Percentiles rank a stretch among this genome's conserved stretches.
Evolutionary conservation across 92 coral and sea anemone genomes (phyloP).

Genomic region (Porites cylindrica): DNA sequence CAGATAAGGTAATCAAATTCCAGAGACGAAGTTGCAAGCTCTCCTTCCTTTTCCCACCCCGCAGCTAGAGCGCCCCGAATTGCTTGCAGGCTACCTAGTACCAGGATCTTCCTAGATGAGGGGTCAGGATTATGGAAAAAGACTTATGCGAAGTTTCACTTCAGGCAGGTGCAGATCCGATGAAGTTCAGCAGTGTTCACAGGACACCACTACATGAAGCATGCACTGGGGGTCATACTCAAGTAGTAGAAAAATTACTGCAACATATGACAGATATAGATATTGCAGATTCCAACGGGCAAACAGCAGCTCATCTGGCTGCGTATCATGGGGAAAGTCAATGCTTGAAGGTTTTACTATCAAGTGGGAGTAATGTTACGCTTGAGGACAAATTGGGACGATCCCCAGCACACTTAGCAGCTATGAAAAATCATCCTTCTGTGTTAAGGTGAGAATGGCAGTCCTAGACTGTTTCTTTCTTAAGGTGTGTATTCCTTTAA

Average conservation of each 20-base stretch:
- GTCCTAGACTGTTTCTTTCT: background rate
- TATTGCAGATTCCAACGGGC: slow-evolving; percentile 81
- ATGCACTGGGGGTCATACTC: slow-evolving; percentile 91
- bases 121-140: background rate
- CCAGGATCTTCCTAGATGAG: too few relatives aligned
- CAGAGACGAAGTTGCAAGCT: too few relatives aligned
- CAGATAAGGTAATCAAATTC: too few relatives aligned
- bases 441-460: slow-evolving; percentile 69
- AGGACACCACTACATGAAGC: slow-evolving; percentile 97
- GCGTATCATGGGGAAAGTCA: slow-evolving; percentile 96
- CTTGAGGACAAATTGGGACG: slow-evolving; percentile 86
- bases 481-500: too few relatives aligned
- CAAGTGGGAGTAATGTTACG: slow-evolving; percentile 73
- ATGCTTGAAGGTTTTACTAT: slow-evolving; percentile 82
- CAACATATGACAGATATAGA: slow-evolving; percentile 77
- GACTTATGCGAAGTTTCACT: background rate
- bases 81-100: too few relatives aligned
- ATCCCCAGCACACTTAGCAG: slow-evolving; percentile 94
- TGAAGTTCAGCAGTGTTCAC: slow-evolving; percentile 78
- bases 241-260: slow-evolving; percentile 74
- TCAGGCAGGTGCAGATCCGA: slow-evolving; percentile 94
- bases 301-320: slow-evolving; percentile 93
- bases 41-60: too few relatives aligned
- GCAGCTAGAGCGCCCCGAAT: too few relatives aligned
- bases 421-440: slow-evolving; percentile 79